Evolutionary conservation across 1,140 invertebrate species (phyloP).

Genomic region (Bombus terrestris): DNA sequence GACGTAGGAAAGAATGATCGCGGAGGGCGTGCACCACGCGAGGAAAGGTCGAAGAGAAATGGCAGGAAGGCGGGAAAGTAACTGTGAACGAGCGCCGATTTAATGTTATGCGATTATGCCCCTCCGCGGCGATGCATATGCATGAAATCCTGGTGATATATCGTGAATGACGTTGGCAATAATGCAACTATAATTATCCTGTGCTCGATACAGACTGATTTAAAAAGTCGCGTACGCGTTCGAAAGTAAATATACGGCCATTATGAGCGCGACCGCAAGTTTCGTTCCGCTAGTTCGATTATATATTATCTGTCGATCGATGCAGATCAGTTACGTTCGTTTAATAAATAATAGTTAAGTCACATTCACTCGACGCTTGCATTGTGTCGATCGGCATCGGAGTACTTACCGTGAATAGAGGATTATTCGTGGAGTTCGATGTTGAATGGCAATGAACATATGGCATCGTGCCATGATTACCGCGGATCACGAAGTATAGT

Average conservation of each 20-base stretch:
- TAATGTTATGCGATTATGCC: constrained; percentile 60
- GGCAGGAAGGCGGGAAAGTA: constrained; percentile 53
- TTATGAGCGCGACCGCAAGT: constrained; percentile 57
- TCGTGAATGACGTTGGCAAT: constrained; percentile 78
- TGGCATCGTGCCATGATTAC: neutral
- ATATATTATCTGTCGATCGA: constrained; percentile 54
- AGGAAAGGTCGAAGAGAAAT: constrained; percentile 45
- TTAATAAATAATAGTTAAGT: constrained; percentile 66
- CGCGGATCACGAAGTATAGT: neutral
- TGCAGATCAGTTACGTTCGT: constrained; percentile 38
- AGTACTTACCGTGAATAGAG: neutral
- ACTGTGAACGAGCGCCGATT: constrained; percentile 56
- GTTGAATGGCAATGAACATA: neutral
- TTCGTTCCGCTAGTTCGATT: constrained; percentile 32
- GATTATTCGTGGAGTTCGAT: constrained; percentile 6
- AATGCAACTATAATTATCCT: constrained; percentile 78
- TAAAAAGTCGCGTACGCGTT: constrained; percentile 17
- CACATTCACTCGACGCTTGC: constrained; percentile 16
- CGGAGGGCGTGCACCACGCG: constrained; percentile 1
- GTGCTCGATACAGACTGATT: neutral
- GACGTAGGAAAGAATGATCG: constrained; percentile 41
- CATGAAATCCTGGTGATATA: constrained; percentile 74
- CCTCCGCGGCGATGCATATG: constrained; percentile 75
- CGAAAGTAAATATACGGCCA: constrained; percentile 56
- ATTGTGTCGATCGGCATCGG: constrained; percentile 12